Base-by-base conservation (phyloP, 2,797 vertebrate genomes). In the Vultur gryphus region DNA sequence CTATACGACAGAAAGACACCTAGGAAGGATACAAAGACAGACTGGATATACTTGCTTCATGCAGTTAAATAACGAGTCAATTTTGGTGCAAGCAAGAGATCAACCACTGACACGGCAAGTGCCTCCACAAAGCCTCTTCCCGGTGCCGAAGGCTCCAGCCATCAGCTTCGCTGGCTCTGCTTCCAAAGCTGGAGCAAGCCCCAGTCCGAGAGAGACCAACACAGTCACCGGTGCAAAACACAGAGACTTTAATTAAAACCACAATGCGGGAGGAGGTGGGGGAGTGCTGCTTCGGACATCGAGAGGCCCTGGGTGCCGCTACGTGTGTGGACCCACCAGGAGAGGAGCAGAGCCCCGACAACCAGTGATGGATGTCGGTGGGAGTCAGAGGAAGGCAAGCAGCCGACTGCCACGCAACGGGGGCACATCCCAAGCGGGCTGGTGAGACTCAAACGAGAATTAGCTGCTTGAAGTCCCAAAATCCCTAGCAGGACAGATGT, bases 161-260 rank as follows among this genome's bases (percentile, higher is more conserved):
- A 1, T 4, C 6, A 1, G 55, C 59, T 76, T 39, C 2, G 2
- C 59, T 29, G 69, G 72, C 87, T 86, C 83, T 37, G 73, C 84
- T 88, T 84, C 88, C 65, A 31, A 37, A 54, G 43, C 1, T 0
- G 46, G 54, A 94, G 61, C 89, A 89, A 87, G 83, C 29, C 70
- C 57, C 64, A 37, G 64, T 3, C 87, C 46, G 24, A 79, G 73
- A 97, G 86, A 95, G 52, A 85, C 79, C 82, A 93, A 93, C 83
- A 70, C 46, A 90, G 75, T 39, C 71, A 79, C 83, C 37, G 44
- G 95, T 97, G 97, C 93, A 96, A 98, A 97, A 97, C 96, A 92
- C 92, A 84, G 43, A 95, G 87, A 95, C 77, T 97, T 98, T 98
- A 98, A 98, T 97, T 90, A 37, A 52, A 97, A 96, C 93, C 97